A percentile compares a stretch with the other conserved stretches of the same genome.
Conservation (phyloP, 2,888 invertebrate species). For the Acheta domesticus region DNA sequence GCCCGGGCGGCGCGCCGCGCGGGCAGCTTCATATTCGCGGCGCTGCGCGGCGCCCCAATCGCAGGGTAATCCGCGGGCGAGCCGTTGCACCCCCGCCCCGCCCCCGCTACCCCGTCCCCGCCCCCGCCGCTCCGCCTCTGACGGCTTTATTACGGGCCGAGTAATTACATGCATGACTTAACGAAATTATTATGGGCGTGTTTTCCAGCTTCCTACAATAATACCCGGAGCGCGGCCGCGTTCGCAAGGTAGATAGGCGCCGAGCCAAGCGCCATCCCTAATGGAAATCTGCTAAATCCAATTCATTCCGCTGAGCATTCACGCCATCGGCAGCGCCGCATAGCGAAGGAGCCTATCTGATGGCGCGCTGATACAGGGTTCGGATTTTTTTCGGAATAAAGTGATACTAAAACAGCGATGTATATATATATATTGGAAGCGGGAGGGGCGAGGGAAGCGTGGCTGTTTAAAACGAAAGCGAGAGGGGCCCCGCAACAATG, state of each 20-base stretch:
- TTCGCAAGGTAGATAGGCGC: constrained; percentile 5
- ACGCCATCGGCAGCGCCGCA: background rate
- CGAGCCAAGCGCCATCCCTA: background rate
- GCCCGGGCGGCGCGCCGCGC: background rate
- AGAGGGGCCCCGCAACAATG: too few relatives aligned
- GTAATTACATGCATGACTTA: constrained; percentile 7
- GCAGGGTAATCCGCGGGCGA: background rate
- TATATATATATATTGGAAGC: too few relatives aligned
- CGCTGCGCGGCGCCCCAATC: background rate
- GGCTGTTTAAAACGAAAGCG: too few relatives aligned
- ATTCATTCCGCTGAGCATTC: constrained; percentile 8
- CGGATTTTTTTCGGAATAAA: too few relatives aligned
- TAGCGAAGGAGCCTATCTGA: too few relatives aligned
- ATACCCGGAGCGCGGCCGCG: background rate
- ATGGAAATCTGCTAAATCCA: constrained; percentile 9
- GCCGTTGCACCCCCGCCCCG: background rate
- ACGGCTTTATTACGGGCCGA: constrained; percentile 10
- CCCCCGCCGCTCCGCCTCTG: background rate
- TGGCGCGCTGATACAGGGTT: too few relatives aligned
- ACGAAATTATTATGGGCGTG: constrained; percentile 10
- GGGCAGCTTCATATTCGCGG: background rate
- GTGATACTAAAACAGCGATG: too few relatives aligned
- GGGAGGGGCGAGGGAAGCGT: too few relatives aligned
- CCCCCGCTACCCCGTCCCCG: background rate
- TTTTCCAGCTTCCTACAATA: constrained; percentile 3